Evolutionary conservation across 2,797 vertebrate genomes (phyloP), one percentile per base, ranked within the genome.

Genomic region (Okamejei kenojei): DNA sequence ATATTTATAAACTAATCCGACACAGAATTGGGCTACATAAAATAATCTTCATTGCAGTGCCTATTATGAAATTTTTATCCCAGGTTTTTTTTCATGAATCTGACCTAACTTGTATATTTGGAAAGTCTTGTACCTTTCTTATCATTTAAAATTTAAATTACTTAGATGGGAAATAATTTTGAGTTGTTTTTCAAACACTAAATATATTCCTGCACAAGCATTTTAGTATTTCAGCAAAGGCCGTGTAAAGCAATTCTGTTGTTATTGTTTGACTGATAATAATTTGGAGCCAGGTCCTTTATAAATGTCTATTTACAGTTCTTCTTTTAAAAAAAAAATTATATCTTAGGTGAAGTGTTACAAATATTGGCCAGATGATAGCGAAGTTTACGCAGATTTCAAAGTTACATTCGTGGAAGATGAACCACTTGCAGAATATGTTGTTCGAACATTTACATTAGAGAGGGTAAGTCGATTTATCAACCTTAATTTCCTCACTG

Each of bases 301-400:
- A 6, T 82, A 82, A 82, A 61, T 38, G 2, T 65, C 13, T 2
- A 15, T 3, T 71, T 73, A 9, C 17, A 6, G 32, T 23, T 90
- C 21, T 45, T 17, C 19, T 35, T 88, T 80, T 23, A 21, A 26
- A n/a, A n/a, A n/a, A n/a, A n/a, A n/a, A 93, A 94, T 94, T 54
- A 94, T 54, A 38, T 95, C 95, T 11, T 95, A 99, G 99, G 98
- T 99, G 32, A 99, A 99, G 94, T 99, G 99, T 94, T 99, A 99
- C 94, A 99, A 99, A 94, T 99, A 99, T 94, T 99, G 99, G 99
- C 99, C 99, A 38, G 99, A 99, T 7, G 98, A 99, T 94, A 98
- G 98, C 4, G 99, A 99, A 95, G 97, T 99, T 94, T 99, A 99
- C 76, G 98, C 98, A 54, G 99, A 99, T 95, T 99, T 99, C 96